phyloP scores from a whole-genome alignment of 2,113 vertebrate genomes.

The Geococcyx californianus region DNA sequence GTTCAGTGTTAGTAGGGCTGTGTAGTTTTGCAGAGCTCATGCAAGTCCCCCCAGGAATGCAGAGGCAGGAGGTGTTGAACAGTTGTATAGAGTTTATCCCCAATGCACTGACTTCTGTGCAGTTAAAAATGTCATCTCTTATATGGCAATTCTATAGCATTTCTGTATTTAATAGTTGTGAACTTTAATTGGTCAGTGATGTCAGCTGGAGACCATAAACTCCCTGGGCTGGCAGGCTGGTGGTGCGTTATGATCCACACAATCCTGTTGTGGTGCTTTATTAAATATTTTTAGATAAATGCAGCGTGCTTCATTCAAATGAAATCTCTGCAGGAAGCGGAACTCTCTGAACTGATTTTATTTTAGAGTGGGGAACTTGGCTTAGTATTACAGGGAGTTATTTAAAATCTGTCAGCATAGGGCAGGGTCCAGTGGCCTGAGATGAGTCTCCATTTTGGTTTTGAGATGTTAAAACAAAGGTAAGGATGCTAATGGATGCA shows the following conservation, averaged over 20 bases:
- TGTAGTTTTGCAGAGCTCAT: rapidly evolving
- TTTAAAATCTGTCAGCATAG: not conserved
- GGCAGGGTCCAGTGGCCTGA: not conserved
- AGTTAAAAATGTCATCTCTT: not conserved
- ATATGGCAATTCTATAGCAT: not conserved
- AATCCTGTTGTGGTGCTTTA: conserved; percentile 33
- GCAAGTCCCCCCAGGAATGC: not conserved
- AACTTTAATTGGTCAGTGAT: not conserved
- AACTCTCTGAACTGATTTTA: not conserved
- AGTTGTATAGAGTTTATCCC: not conserved
- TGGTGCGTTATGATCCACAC: not conserved
- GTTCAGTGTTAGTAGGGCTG: rapidly evolving
- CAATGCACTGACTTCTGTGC: not conserved
- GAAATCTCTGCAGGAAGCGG: conserved; percentile 39
- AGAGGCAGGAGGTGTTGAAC: not conserved
- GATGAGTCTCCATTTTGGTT: not conserved
- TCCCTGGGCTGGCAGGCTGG: not conserved
- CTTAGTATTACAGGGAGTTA: not conserved
- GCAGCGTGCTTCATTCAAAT: not conserved
- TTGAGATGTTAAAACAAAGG: not conserved
- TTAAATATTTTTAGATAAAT: conserved; percentile 9
- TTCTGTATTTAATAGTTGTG: not conserved
- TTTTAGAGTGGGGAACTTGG: not conserved
- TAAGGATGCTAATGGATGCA: not conserved
- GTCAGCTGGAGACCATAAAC: not conserved